Conservation (phyloP, 2,113 vertebrate species). For the Paedocypris sp. region DNA sequence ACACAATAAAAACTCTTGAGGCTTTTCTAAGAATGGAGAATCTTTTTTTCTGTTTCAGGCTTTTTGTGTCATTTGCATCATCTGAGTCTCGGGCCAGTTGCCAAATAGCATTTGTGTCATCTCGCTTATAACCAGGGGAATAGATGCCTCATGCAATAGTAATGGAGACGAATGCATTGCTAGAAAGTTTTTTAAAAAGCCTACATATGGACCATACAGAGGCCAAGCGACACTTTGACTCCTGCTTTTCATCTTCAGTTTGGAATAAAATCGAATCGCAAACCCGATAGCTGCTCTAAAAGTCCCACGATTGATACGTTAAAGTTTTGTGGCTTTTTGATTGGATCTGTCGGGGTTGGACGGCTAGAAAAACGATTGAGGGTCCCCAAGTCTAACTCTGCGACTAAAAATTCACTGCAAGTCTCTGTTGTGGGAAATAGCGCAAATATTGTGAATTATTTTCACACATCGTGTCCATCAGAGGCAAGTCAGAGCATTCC, state of each 20-base stretch:
- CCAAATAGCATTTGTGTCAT: constrained; percentile 7
- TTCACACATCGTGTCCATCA: not conserved
- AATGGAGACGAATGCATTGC: not conserved
- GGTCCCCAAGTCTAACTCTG: no score
- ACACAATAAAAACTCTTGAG: not conserved
- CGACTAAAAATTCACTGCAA: no score
- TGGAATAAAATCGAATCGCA: no score
- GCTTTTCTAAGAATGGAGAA: not conserved
- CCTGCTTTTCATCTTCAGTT: not conserved
- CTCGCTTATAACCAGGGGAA: not conserved
- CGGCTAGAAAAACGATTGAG: no score
- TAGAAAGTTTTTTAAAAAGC: no score
- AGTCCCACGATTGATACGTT: no score
- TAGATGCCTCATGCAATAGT: not conserved
- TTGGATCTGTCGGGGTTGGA: no score
- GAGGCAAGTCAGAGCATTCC: not conserved
- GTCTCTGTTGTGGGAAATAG: no score
- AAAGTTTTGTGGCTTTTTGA: no score
- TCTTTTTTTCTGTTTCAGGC: not conserved
- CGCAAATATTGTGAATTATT: not conserved
- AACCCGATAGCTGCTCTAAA: no score
- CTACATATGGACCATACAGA: not conserved
- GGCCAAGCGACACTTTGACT: not conserved
- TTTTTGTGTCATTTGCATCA: constrained; percentile 15
- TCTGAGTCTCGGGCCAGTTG: constrained; percentile 6